Percentiles rank a stretch among this genome's conserved stretches.
phyloP scores from a whole-genome alignment of 2,888 invertebrate genomes.

The Phyto melanocephala region DNA sequence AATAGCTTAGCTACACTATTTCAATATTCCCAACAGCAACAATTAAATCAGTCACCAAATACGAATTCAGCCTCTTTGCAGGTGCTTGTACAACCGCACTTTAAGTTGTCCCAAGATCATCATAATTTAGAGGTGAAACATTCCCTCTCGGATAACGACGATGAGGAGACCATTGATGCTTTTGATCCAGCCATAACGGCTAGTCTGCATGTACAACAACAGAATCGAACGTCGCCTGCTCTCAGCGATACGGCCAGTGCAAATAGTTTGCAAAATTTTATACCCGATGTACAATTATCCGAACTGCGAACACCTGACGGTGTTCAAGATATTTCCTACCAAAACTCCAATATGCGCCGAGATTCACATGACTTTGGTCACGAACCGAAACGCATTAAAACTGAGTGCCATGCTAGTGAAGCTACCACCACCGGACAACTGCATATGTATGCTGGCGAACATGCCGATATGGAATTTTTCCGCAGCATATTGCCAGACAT shows the following conservation, averaged over 20 bases:
- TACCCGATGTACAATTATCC: slow-evolving; percentile 74
- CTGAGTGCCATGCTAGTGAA: slow-evolving; percentile 71
- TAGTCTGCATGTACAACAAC: slow-evolving; percentile 65
- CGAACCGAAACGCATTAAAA: slow-evolving; percentile 74
- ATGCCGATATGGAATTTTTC: slow-evolving; percentile 79
- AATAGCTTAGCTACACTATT: slow-evolving; percentile 70
- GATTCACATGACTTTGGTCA: slow-evolving; percentile 62
- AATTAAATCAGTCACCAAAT: slow-evolving; percentile 45
- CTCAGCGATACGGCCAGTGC: slow-evolving; percentile 76
- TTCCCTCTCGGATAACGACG: slow-evolving; percentile 76
- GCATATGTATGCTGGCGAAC: slow-evolving; percentile 69
- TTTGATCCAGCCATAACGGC: slow-evolving; percentile 72
- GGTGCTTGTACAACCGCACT: slow-evolving; percentile 41
- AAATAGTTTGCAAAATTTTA: slow-evolving; percentile 75
- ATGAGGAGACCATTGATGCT: slow-evolving; percentile 76
- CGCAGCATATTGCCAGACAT: slow-evolving; percentile 81
- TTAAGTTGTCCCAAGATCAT: slow-evolving; percentile 55
- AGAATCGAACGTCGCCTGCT: slow-evolving; percentile 68
- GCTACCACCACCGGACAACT: slow-evolving; percentile 67
- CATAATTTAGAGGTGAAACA: slow-evolving; percentile 72
- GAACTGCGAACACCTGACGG: slow-evolving; percentile 68
- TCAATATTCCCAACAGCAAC: slow-evolving; percentile 70
- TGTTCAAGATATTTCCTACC: slow-evolving; percentile 61
- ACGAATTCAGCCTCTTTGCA: slow-evolving; percentile 34
- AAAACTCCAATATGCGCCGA: slow-evolving; percentile 54